Evolutionary conservation across 2,888 invertebrate genomes (phyloP).

Genomic region (Peribatodes rhomboidaria): DNA sequence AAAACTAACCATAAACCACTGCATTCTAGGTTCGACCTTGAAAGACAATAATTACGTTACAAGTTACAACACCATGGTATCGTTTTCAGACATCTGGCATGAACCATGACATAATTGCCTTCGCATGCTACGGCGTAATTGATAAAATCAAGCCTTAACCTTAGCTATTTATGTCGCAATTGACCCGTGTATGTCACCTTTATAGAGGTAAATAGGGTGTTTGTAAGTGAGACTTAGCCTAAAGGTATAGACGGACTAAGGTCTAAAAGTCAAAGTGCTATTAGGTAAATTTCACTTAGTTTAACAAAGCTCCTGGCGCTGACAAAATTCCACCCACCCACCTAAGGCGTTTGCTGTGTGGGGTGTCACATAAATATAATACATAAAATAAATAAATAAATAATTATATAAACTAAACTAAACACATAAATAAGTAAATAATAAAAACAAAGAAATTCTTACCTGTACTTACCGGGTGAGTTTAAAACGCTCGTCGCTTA

Average conservation of each 20-base stretch:
- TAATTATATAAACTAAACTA: too few relatives aligned
- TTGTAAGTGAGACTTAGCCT: neutral
- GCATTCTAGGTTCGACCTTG: slow-evolving; percentile 4
- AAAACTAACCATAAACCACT: slow-evolving; percentile 2
- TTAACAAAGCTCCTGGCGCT: too few relatives aligned
- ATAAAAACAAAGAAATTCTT: too few relatives aligned
- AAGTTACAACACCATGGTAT: slow-evolving; percentile 20
- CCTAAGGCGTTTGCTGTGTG: too few relatives aligned
- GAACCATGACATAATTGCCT: slow-evolving; percentile 31
- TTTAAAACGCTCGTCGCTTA: too few relatives aligned
- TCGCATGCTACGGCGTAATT: slow-evolving; percentile 28
- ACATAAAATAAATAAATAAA: too few relatives aligned
- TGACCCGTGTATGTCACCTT: slow-evolving; percentile 29
- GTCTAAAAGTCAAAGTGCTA: neutral
- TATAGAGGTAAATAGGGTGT: slow-evolving; percentile 4
- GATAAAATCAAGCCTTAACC: slow-evolving; percentile 34
- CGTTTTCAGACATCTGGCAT: slow-evolving; percentile 31
- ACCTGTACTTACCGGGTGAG: too few relatives aligned
- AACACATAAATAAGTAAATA: too few relatives aligned
- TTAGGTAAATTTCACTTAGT: too few relatives aligned
- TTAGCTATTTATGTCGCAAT: slow-evolving; percentile 14
- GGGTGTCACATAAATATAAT: too few relatives aligned
- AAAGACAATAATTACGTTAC: slow-evolving; percentile 23
- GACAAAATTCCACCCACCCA: too few relatives aligned
- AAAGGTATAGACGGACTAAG: neutral